Evolutionary conservation across 2,113 vertebrate genomes (phyloP).

Genomic region (Stigmatopora argus): DNA sequence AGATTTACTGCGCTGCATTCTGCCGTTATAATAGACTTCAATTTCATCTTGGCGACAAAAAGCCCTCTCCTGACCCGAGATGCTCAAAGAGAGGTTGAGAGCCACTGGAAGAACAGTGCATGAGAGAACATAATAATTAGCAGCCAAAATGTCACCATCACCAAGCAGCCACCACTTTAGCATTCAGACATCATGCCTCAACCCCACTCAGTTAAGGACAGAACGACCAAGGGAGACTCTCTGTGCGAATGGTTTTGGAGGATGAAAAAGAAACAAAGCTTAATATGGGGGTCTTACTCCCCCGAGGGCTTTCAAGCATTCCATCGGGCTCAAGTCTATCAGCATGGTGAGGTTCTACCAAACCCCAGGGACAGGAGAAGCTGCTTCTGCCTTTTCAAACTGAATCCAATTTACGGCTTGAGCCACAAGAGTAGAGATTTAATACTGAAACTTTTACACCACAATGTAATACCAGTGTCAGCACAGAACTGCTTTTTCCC

Average conservation of each 20-base stretch:
- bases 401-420: constrained; percentile 28
- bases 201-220: constrained; percentile 23
- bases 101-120: constrained; percentile 36
- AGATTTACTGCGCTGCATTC: constrained; percentile 33
- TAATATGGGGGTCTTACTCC: constrained; percentile 26
- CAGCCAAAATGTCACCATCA: constrained; percentile 58
- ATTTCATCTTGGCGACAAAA: constrained; percentile 25
- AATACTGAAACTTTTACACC: constrained; percentile 29
- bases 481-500: not conserved
- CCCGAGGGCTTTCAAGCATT: constrained; percentile 32
- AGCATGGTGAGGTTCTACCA: constrained; percentile 33
- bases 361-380: constrained; percentile 22
- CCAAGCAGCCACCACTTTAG: constrained; percentile 39
- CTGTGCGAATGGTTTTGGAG: not conserved
- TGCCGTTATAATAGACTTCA: constrained; percentile 40
- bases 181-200: constrained; percentile 40
- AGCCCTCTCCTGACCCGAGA: constrained; percentile 33
- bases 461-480: constrained; percentile 11
- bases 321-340: constrained; percentile 34
- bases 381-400: constrained; percentile 41
- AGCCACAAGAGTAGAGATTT: constrained; percentile 16
- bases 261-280: constrained; percentile 26
- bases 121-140: constrained; percentile 60
- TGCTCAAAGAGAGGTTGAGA: constrained; percentile 45
- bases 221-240: not conserved